Evolutionary conservation across 2,888 invertebrate genomes (phyloP), one percentile per base, ranked within the genome.

Genomic region (Andrena haemorrhoa): DNA sequence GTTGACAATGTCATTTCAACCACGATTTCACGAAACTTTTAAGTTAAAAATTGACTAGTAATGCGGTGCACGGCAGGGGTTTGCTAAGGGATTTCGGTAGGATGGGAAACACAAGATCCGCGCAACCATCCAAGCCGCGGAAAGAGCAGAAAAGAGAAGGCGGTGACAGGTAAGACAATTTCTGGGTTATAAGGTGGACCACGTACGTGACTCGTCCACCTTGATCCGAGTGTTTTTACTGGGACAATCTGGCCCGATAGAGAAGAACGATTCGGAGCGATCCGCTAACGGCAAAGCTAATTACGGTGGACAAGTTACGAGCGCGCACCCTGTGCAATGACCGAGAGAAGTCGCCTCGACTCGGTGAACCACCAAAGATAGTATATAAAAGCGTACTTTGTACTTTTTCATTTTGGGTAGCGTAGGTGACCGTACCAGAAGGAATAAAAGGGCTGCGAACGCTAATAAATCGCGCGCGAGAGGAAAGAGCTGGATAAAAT

Each of bases 361-460:
- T 31, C 1, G 8, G 63, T 35, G 12, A 58, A 72, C 10, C 26
- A 41, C 20, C 5, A 23, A 69, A 72, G 58, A 23, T 49, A 75
- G 58, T 75, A 74, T 71, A 72, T 80, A 83, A 76, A 79, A 82
- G 64, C 80, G 81, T 88, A 85, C 78, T 82, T 89, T 84, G 79
- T 83, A 88, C 82, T 85, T 85, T 85, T 78, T 63, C 70, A 86
- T 89, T 88, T 78, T 73, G 87, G 87, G 85, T 88, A 88, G 88
- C 88, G 83, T 75, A 88, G 88, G 77, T 87, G 79, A 71, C 60
- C 73, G 64, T 20, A 51, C 69, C 29, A 64, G 56, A 23, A 85
- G 66, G 35, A 53, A 33, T 29, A 75, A 73, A 41, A 75, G 20
- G 29, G 2, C 58, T 26, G 51, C 29, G 8, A 75, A 35, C 26